A percentile compares a stretch with the other conserved stretches of the same genome.
These are phyloP conservation scores for Drosophila mauritiana DNA, from an alignment of 1,140 invertebrate species.

Conservation along the genomic window DNA sequence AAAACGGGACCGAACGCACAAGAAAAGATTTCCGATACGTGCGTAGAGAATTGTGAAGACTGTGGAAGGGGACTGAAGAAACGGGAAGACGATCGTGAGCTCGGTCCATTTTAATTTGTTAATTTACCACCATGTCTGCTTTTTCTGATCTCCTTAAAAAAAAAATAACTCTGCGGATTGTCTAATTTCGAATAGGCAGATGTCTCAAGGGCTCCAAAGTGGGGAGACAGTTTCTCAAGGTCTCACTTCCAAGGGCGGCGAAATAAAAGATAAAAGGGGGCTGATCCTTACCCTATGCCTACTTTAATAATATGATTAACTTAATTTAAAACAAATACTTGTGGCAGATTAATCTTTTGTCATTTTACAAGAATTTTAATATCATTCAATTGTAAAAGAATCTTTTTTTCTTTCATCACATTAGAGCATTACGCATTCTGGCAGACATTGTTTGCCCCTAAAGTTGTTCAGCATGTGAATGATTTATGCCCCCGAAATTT, in stretches of 20 bases:
- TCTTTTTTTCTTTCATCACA: not conserved
- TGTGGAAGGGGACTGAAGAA: not conserved
- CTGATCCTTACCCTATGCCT: too few species aligned
- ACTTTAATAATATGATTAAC: too few species aligned
- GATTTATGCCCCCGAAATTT: conserved; percentile 68
- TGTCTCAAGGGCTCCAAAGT: conserved; percentile 16
- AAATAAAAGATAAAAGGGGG: not conserved
- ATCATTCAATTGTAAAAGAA: too few species aligned
- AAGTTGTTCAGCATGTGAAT: conserved; percentile 51
- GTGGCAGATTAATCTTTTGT: too few species aligned
- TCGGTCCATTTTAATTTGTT: conserved; percentile 70
- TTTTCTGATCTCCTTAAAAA: conserved; percentile 1
- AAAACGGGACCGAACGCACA: conserved; percentile 52
- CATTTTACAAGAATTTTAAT: too few species aligned
- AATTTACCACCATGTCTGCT: conserved; percentile 74
- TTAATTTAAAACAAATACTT: too few species aligned
- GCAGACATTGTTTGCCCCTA: not conserved
- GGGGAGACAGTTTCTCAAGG: conserved; percentile 42
- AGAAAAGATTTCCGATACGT: conserved; percentile 65
- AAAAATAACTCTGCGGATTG: conserved; percentile 8
- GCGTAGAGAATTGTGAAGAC: conserved; percentile 14
- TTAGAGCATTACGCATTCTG: conserved; percentile 11
- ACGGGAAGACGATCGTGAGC: conserved; percentile 13
- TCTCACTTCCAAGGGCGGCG: not conserved
- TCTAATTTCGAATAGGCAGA: conserved; percentile 61